phyloP scores from a whole-genome alignment of 2,888 invertebrate genomes.

The Tridacna crocea region DNA sequence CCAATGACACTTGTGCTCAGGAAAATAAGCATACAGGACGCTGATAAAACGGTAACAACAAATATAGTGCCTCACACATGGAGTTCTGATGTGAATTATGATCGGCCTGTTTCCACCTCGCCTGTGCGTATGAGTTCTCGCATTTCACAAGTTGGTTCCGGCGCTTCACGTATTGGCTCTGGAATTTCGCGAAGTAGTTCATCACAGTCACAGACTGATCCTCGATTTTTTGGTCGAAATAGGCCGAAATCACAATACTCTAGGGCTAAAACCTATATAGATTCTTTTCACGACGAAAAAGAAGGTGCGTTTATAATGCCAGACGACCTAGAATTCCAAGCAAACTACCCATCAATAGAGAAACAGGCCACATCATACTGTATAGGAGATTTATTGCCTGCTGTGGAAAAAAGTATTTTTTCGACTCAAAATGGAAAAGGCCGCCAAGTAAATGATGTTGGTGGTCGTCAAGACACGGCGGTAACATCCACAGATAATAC shows the following conservation, averaged over 20 bases:
- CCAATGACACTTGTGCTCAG: conserved; percentile 59
- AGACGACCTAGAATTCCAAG: conserved; percentile 37
- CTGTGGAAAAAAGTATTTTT: conserved; percentile 61
- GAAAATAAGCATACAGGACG: conserved; percentile 61
- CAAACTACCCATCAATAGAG: conserved; percentile 35
- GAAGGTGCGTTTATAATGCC: conserved; percentile 42
- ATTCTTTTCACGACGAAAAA: neutral
- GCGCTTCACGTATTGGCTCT: conserved; percentile 30
- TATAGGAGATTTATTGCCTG: conserved; percentile 58
- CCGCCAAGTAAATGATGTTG: conserved; percentile 26
- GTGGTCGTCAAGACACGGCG: conserved; percentile 10
- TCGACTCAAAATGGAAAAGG: conserved; percentile 32
- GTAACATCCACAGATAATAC: conserved; percentile 25
- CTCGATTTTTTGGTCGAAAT: conserved; percentile 2
- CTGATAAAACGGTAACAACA: conserved; percentile 42
- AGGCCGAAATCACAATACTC: conserved; percentile 8
- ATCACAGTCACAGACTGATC: conserved; percentile 28
- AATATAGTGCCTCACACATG: conserved; percentile 8
- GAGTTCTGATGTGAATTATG: conserved; percentile 14
- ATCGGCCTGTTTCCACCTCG: neutral
- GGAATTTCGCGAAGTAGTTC: conserved; percentile 39
- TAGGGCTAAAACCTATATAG: neutral
- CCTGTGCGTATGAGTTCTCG: conserved; percentile 27
- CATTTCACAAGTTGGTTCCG: conserved; percentile 42
- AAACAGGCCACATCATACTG: conserved; percentile 52